These are phyloP conservation scores for Tinea semifulvella DNA, from an alignment of 2,888 invertebrate species.

Conservation along the genomic window DNA sequence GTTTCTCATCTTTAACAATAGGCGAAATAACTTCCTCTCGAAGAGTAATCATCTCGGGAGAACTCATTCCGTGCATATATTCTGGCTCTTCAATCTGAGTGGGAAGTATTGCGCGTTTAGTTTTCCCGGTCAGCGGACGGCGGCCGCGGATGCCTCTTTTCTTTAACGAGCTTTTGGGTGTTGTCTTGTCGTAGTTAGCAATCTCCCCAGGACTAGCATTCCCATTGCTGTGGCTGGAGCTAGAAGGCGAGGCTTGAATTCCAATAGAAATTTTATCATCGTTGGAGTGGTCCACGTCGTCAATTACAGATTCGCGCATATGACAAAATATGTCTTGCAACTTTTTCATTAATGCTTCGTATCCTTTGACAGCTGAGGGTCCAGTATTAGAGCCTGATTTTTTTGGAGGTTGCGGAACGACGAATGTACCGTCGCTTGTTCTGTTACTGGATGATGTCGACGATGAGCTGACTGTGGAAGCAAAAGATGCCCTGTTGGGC, in stretches of 20 bases:
- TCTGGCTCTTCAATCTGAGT: conserved; percentile 54
- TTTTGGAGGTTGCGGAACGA: conserved; percentile 57
- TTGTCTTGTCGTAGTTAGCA: conserved; percentile 46
- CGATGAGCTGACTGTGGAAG: conserved; percentile 49
- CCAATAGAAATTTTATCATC: conserved; percentile 54
- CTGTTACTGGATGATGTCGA: conserved; percentile 45
- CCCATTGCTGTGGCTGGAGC: conserved; percentile 41
- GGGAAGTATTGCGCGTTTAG: conserved; percentile 50
- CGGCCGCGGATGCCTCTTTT: conserved; percentile 52
- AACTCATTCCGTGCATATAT: conserved; percentile 53
- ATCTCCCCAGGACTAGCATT: conserved; percentile 54
- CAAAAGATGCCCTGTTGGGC: conserved; percentile 51
- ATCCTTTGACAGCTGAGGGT: conserved; percentile 49
- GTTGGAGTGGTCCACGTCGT: conserved; percentile 34
- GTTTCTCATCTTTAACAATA: conserved; percentile 45
- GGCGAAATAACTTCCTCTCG: conserved; percentile 44
- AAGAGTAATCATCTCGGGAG: conserved; percentile 57
- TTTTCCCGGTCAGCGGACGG: conserved; percentile 48
- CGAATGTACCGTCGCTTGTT: conserved; percentile 57
- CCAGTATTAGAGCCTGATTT: conserved; percentile 46
- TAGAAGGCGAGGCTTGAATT: conserved; percentile 43
- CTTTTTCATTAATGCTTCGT: conserved; percentile 49
- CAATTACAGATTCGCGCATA: conserved; percentile 37
- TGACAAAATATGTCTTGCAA: conserved; percentile 54
- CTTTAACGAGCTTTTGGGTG: conserved; percentile 64